Base-by-base conservation (phyloP, 2,797 vertebrate genomes). In the Margarornis squamiger region DNA sequence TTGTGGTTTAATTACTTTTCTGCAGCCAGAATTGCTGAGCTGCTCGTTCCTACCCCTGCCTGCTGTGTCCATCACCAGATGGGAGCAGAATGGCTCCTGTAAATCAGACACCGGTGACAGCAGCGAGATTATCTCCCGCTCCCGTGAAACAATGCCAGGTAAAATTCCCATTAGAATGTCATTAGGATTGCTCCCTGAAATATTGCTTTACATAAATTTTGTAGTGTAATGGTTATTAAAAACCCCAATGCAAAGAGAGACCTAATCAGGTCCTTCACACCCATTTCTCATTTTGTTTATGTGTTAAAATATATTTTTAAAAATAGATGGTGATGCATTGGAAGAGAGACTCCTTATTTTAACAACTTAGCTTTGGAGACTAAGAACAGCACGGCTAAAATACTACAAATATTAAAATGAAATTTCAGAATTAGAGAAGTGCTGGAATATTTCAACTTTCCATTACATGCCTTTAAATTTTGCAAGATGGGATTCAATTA, bases 61-160 rank as follows among this genome's bases (percentile, higher is more conserved):
- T 32, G 29, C 51, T 54, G 68, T 68, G 68, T 18, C 43, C 82
- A 77, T 43, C 90, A 90, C 62, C 85, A 73, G 87, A 88, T 51
- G 83, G 87, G 72, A 93, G 58, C 70, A 72, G 45, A 95, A 57
- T 36, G 1, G 70, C 63, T 75, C 5, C 22, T 41, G 83, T 84
- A 94, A 94, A 92, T 95, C 95, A 97, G 83, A 68, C 58, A 18
- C 18, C 16, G 21, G 80, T 30, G 86, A 83, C 93, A 93, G 79
- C 80, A 65, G 59, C 11, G 24, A 59, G 86, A 92, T 91, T 21
- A 17, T 92, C 86, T 57, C 66, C 34, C 29, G 7, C 71, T 4
- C 3, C 87, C 12, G 52, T 12, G 83, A 71, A 95, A 90, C 55
- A 68, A 54, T 81, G 87, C 72, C 91, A 94, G 91, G 93, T 92